Base-by-base conservation (phyloP, 2,888 invertebrate species). In the Apodemia zela region DNA sequence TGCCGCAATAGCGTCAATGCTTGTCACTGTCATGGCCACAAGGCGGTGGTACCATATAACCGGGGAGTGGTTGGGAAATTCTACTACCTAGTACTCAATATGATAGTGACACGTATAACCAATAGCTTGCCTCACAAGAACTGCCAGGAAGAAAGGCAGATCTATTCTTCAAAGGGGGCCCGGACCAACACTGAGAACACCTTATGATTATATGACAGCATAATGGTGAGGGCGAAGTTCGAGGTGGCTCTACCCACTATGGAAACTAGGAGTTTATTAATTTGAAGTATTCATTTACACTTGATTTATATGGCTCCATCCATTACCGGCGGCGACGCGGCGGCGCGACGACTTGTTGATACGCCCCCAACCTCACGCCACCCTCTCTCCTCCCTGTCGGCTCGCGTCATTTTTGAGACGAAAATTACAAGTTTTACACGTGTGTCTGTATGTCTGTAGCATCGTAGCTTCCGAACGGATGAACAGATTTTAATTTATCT, bases 291-390 rank as follows among this genome's bases (percentile, higher is more conserved):
- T 51, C 18, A 51, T 21, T 15, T 42, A 15, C 42, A 42, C 42
- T 15, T 42, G 42, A 42, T 42, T 62, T 60, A 54, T 59, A 63
- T 61, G 67, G 64, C 64, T 61, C 63, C 66, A 60, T 57, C 63
- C 64, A 65, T 67, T 62, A 66, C 63, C 57, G 49, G 35, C 65
- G 65, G 63, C 67, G 70, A 47, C 67, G 64, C 58, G 64, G 61
- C 67, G 71, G 33, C 70, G 68, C 67, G 68, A 64, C 69, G 65
- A 45, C 72, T 71, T 72, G 72, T 72, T 72, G 72, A 71, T 70
- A 67, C 65, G 62, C 54, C 61, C 8, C 64, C 66, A 62, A 51
- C 29, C 57, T 45, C 33, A 35, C 45, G 51, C 15, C 63, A 59
- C 45, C 60, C 1, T 35, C 64, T 62, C 1, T 64, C 42, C 59